phyloP scores from a whole-genome alignment of 2,113 vertebrate genomes.

The Uropsilus gracilis region DNA sequence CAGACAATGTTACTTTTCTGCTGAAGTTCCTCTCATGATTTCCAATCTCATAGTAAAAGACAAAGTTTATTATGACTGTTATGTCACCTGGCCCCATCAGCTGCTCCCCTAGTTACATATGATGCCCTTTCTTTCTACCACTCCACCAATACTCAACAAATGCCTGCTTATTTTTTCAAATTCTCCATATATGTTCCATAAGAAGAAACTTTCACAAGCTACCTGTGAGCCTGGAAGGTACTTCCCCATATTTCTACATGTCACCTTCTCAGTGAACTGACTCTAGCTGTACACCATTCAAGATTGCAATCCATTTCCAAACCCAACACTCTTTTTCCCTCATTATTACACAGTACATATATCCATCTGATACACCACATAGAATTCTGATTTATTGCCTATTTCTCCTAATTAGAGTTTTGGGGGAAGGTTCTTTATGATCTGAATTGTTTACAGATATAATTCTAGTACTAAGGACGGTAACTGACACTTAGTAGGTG shows the following conservation, averaged over 20 bases:
- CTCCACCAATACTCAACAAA: not conserved
- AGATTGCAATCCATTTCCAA: not conserved
- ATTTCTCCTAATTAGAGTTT: not conserved
- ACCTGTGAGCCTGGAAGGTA: not conserved
- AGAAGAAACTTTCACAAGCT: not conserved
- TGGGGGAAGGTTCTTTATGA: not conserved
- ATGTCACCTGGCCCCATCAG: not conserved
- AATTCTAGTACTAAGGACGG: not conserved
- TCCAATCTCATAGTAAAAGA: not conserved
- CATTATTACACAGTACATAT: not conserved
- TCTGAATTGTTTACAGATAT: not conserved
- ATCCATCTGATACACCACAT: fast-evolving
- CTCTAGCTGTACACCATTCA: not conserved
- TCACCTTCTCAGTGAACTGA: not conserved
- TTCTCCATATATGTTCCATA: fast-evolving
- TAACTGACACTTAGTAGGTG: not conserved
- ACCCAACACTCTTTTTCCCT: not conserved
- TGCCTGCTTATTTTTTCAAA: not conserved
- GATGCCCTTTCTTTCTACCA: fast-evolving
- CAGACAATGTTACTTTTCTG: too few relatives aligned
- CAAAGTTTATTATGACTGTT: not conserved
- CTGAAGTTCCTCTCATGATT: not conserved
- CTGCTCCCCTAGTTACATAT: not conserved
- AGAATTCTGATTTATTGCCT: not conserved
- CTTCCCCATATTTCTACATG: too few relatives aligned